These are phyloP conservation scores for Corynorhinus townsendii DNA, from an alignment of 2,113 vertebrate genomes.

Conservation along the genomic window DNA sequence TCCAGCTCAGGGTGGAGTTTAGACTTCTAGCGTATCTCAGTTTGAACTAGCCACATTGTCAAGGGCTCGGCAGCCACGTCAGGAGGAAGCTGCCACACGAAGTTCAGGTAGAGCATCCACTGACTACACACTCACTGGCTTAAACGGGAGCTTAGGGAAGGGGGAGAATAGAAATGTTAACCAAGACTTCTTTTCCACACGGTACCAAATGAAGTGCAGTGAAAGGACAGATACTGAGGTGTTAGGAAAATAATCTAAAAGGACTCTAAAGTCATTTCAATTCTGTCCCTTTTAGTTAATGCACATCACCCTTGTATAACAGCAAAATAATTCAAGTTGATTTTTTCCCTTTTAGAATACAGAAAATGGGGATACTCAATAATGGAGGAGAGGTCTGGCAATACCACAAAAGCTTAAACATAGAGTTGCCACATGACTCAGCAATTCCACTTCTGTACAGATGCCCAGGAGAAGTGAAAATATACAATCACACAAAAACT, in stretches of 20 bases:
- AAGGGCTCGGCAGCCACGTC: neutral
- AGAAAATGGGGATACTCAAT: neutral
- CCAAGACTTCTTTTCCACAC: neutral
- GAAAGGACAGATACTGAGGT: neutral
- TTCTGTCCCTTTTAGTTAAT: constrained; percentile 40
- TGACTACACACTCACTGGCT: neutral
- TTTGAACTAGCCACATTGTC: neutral
- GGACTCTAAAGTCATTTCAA: neutral
- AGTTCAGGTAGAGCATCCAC: neutral
- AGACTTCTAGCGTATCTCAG: neutral
- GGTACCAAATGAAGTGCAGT: neutral
- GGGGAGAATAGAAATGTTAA: constrained; percentile 43
- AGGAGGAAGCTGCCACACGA: neutral
- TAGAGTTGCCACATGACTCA: neutral
- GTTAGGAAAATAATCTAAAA: constrained; percentile 52
- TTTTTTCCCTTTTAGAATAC: constrained; percentile 27
- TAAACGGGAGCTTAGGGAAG: constrained; percentile 21
- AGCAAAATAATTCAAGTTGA: constrained; percentile 51
- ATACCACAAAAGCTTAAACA: neutral
- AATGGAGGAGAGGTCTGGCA: neutral
- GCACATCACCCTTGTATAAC: neutral
- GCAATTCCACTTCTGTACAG: neutral
- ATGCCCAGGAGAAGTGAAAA: neutral
- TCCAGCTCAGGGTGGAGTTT: neutral
- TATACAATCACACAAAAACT: neutral